Evolutionary conservation across 1,140 invertebrate species (phyloP).

Genomic region (Brachionus paranguensis): DNA sequence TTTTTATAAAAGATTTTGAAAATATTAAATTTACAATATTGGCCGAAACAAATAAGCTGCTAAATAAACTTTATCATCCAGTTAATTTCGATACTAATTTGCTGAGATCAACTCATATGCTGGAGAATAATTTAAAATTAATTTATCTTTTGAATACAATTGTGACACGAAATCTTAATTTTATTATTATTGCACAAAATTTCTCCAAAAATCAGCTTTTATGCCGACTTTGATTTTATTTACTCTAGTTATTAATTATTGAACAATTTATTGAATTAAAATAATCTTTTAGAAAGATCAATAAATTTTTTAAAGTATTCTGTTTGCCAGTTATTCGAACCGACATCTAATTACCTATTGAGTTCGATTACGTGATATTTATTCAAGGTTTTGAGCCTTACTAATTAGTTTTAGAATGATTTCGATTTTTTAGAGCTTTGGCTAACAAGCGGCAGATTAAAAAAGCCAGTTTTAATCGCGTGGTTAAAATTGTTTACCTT

Average conservation of each 20-base stretch:
- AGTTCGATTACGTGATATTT: conserved; percentile 19
- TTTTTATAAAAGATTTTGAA: neutral
- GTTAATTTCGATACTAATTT: neutral
- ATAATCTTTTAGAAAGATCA: neutral
- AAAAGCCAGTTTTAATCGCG: neutral
- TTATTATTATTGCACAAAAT: neutral
- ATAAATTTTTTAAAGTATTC: neutral
- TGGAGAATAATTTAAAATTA: neutral
- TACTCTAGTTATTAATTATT: neutral
- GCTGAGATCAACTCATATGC: neutral
- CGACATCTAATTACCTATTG: conserved; percentile 7
- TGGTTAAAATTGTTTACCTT: conserved; percentile 8
- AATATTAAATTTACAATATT: neutral
- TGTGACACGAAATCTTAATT: neutral
- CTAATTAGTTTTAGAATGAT: neutral
- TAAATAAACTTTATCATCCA: conserved; percentile 3
- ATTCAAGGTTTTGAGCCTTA: neutral
- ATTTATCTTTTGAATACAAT: neutral
- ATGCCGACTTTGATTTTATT: neutral
- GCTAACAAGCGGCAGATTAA: neutral
- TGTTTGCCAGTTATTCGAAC: neutral
- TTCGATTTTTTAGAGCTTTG: neutral
- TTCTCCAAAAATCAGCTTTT: neutral
- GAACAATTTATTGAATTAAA: conserved; percentile 20
- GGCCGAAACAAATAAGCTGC: neutral